A percentile compares a stretch with the other conserved stretches of the same genome.
These are phyloP conservation scores for Homarus gammarus DNA, from an alignment of 2,888 invertebrate species.

Conservation along the genomic window DNA sequence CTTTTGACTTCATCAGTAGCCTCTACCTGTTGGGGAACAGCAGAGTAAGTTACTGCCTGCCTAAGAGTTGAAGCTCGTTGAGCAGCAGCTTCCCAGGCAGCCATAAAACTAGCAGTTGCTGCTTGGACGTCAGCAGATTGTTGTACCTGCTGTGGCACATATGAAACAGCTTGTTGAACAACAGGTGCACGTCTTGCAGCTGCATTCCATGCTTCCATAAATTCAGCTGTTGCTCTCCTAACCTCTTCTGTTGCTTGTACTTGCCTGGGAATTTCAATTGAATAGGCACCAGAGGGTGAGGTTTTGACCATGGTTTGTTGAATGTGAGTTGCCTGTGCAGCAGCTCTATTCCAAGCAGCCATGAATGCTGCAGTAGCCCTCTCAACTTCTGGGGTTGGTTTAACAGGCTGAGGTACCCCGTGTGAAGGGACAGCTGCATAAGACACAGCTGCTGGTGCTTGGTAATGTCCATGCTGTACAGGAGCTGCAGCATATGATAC, in stretches of 20 bases:
- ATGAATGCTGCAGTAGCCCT: slow-evolving; percentile 55
- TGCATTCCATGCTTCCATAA: slow-evolving; percentile 60
- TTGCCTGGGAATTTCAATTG: slow-evolving; percentile 33
- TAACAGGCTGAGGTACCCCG: slow-evolving; percentile 28
- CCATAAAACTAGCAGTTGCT: slow-evolving; percentile 53
- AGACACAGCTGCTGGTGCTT: slow-evolving; percentile 14
- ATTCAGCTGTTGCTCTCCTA: slow-evolving; percentile 47
- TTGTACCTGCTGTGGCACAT: slow-evolving; percentile 26
- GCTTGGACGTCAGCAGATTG: slow-evolving; percentile 38
- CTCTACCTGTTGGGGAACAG: slow-evolving; percentile 32
- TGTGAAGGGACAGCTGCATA: slow-evolving; percentile 19
- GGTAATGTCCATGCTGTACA: background rate
- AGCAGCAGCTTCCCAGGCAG: slow-evolving; percentile 54
- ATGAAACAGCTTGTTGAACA: slow-evolving; percentile 37
- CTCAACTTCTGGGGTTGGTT: slow-evolving; percentile 53
- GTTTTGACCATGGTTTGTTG: slow-evolving; percentile 10
- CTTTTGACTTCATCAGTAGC: slow-evolving; percentile 57
- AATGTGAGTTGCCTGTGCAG: slow-evolving; percentile 41
- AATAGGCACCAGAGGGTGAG: slow-evolving; percentile 32
- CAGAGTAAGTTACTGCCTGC: slow-evolving; percentile 31
- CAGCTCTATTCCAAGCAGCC: slow-evolving; percentile 64
- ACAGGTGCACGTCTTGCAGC: slow-evolving; percentile 50
- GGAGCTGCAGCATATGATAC: slow-evolving; percentile 10
- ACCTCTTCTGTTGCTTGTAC: slow-evolving; percentile 57
- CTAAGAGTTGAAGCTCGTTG: slow-evolving; percentile 48